Evolutionary conservation across 2,113 vertebrate genomes (phyloP).

Genomic region (Euleptes europaea): DNA sequence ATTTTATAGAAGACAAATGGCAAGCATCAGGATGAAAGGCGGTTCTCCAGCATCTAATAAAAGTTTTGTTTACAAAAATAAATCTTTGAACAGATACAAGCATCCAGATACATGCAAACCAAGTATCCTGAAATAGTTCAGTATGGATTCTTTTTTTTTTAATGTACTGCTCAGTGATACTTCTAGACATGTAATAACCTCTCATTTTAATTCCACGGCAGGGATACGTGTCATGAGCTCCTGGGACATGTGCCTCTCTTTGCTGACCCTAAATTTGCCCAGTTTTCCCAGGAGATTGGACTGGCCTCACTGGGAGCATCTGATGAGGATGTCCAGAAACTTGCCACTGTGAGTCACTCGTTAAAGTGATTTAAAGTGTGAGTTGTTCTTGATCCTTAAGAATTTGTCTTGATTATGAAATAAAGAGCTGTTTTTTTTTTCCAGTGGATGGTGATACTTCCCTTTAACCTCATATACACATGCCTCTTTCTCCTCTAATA

Average conservation of each 20-base stretch:
- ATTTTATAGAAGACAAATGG: constrained; percentile 62
- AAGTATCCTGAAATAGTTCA: constrained; percentile 57
- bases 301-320: constrained; percentile 93
- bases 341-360: constrained; percentile 90
- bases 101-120: constrained; percentile 47
- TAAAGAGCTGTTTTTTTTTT: not conserved
- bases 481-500: not conserved
- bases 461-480: not conserved
- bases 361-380: constrained; percentile 26
- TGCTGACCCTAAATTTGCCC: constrained; percentile 95
- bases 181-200: constrained; percentile 32
- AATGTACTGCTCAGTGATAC: constrained; percentile 17
- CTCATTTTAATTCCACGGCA: constrained; percentile 65
- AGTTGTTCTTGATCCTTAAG: constrained; percentile 32
- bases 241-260: constrained; percentile 95
- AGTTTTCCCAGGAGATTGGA: constrained; percentile 98
- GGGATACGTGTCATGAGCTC: constrained; percentile 96
- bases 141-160: constrained; percentile 64
- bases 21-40: constrained; percentile 51
- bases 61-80: constrained; percentile 70
- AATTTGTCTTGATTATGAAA: constrained; percentile 23
- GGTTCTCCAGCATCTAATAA: constrained; percentile 54
- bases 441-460: not conserved
- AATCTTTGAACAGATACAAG: constrained; percentile 69
- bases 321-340: constrained; percentile 95